These are phyloP conservation scores for Drosophila rufa DNA, from an alignment of 1,140 invertebrate genomes.

Conservation along the genomic window DNA sequence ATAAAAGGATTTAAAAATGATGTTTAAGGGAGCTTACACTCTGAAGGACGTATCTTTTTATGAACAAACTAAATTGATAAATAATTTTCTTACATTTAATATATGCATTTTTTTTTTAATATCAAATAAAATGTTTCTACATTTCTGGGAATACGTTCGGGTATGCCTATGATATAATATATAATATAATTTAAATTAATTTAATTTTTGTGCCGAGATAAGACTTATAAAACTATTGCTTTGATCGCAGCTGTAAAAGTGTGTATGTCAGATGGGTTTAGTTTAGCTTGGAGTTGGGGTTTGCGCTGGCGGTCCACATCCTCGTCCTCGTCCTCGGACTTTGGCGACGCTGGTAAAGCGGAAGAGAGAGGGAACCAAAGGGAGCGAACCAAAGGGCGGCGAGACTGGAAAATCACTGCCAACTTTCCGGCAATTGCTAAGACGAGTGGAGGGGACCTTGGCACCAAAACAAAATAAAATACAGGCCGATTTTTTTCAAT, in stretches of 20 bases:
- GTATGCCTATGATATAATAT: neutral
- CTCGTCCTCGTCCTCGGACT: slow-evolving; percentile 35
- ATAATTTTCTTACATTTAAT: no score
- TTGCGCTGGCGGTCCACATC: neutral
- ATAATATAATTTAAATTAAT: neutral
- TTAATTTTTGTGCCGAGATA: neutral
- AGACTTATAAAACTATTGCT: neutral
- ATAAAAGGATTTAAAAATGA: no score
- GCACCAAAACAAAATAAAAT: slow-evolving; percentile 48
- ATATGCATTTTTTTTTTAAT: no score
- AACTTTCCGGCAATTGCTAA: slow-evolving; percentile 55
- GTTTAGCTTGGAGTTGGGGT: neutral
- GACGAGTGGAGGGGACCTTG: slow-evolving; percentile 39
- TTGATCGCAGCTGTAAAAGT: neutral
- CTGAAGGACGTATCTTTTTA: no score
- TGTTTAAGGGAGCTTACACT: no score
- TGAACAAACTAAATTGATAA: no score
- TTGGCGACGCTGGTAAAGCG: slow-evolving; percentile 26
- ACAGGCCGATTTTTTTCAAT: slow-evolving; percentile 70
- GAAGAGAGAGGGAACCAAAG: neutral
- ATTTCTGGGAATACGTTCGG: no score
- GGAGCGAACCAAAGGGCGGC: slow-evolving; percentile 20
- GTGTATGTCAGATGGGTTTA: slow-evolving; percentile 10
- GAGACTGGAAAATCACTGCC: slow-evolving; percentile 64
- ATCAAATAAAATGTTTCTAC: no score